Base-by-base conservation (phyloP, 2,797 vertebrate genomes). In the Paratrypauchen microcephalus region DNA sequence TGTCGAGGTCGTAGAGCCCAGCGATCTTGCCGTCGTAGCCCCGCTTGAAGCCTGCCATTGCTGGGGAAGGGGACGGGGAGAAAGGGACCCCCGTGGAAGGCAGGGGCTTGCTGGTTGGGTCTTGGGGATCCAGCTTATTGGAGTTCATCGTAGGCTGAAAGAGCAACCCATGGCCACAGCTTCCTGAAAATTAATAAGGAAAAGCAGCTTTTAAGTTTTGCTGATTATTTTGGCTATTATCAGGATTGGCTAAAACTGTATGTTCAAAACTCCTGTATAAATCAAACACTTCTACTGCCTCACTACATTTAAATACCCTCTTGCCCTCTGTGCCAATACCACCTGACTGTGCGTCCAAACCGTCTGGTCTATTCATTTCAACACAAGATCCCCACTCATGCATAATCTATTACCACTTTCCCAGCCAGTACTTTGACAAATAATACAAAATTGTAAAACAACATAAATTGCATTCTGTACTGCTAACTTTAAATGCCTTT, bases 11-110 rank as follows among this genome's bases (percentile, higher is more conserved):
- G 16, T 99, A 99, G 48, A 99, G 92, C 78, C 97, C 97, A 5
- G 97, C 97, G 39, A 99, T 99, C 91, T 99, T 99, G 59, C 97
- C 97, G 66, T 98, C 97, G 16, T 98, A 98, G 60, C 97, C 97
- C 73, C 97, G 93, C 86, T 99, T 99, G 92, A 98, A 96, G 74
- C 97, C 97, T 61, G 97, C 97, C 97, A 98, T 98, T 83, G 83
- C 85, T 82, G 82, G 76, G 63, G 83, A 75, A 8, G 73, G 83
- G 76, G 83, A 75, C 6, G 72, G 83, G 76, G 69, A 72, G 62
- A 83, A 70, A 61, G 74, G 71, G 63, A 79, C 74, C 82, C 86
- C 85, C 66, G 21, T 76, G 68, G 73, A 39, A 13, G 83, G 74
- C 79, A 75, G 86, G 76, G 76, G 79, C 75, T 5, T 72, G 50